A percentile compares a stretch with the other conserved stretches of the same genome.
phyloP scores from a whole-genome alignment of 1,140 invertebrate species.

The Matsumurasca onukii region DNA sequence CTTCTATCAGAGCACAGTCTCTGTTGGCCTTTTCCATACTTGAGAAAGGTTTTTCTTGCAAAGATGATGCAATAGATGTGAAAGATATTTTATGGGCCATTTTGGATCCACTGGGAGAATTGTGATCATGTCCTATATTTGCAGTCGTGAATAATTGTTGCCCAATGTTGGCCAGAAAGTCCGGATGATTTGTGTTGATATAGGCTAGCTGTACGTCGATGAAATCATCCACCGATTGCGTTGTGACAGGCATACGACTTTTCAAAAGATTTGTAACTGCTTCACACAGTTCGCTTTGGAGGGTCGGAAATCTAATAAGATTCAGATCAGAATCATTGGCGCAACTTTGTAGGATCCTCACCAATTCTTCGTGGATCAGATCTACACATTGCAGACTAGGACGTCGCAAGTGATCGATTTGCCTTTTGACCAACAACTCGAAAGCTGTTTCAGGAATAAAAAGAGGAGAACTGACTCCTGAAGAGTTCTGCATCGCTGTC shows the following conservation, averaged over 20 bases:
- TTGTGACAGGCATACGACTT: conserved; percentile 62
- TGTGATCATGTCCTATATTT: no score
- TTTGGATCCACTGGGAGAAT: background rate
- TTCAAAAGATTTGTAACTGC: conserved; percentile 65
- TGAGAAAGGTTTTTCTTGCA: background rate
- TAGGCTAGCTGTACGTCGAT: conserved; percentile 68
- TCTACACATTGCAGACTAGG: conserved; percentile 69
- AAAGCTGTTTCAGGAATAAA: conserved; percentile 76
- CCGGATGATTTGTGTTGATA: conserved; percentile 75
- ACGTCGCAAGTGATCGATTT: conserved; percentile 68
- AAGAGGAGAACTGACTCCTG: conserved; percentile 64
- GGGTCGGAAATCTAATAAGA: conserved; percentile 67
- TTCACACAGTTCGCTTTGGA: conserved; percentile 68
- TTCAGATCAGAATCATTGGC: conserved; percentile 54
- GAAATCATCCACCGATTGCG: conserved; percentile 65
- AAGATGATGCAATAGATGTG: background rate
- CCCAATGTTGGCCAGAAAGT: conserved; percentile 43
- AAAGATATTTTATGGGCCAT: background rate
- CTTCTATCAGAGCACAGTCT: conserved; percentile 33
- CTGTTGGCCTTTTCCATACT: conserved; percentile 17
- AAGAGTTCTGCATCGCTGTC: conserved; percentile 72
- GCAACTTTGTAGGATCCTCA: conserved; percentile 61
- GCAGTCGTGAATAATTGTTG: background rate
- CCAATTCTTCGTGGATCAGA: conserved; percentile 73
- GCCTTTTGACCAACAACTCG: conserved; percentile 71